A percentile compares a stretch with the other conserved stretches of the same genome.
Conservation (phyloP, 2,113 vertebrate species). For the Physeter macrocephalus region DNA sequence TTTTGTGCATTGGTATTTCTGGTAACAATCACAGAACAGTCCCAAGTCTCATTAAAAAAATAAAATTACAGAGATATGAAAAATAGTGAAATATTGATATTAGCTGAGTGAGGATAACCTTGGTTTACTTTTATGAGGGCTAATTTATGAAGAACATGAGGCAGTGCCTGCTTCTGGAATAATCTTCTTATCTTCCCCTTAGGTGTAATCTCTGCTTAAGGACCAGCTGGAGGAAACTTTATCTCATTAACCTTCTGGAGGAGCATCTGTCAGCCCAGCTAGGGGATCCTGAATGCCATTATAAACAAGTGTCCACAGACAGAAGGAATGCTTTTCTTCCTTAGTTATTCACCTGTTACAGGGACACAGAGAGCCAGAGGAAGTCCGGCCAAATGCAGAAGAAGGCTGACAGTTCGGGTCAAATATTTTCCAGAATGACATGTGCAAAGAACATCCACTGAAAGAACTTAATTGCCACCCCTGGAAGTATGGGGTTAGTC, state of each 20-base stretch:
- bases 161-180: conserved; percentile 86
- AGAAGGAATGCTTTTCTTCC: background rate
- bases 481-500: background rate
- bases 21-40: conserved; percentile 28
- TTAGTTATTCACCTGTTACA: conserved; percentile 33
- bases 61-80: background rate
- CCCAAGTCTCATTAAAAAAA: background rate
- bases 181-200: conserved; percentile 93
- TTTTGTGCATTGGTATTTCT: conserved; percentile 71
- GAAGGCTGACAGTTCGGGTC: background rate
- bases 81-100: background rate
- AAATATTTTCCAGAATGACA: conserved; percentile 34
- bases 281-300: conserved; percentile 54
- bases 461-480: conserved; percentile 9
- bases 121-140: background rate
- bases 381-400: background rate
- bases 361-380: background rate
- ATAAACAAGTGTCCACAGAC: conserved; percentile 66
- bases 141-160: conserved; percentile 71
- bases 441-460: background rate
- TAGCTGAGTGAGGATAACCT: background rate
- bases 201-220: conserved; percentile 92
- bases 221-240: conserved; percentile 85
- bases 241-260: conserved; percentile 94
- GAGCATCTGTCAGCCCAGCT: conserved; percentile 85